Base-by-base conservation (phyloP, 2,113 vertebrate genomes). In the Actenoides lindsayi region DNA sequence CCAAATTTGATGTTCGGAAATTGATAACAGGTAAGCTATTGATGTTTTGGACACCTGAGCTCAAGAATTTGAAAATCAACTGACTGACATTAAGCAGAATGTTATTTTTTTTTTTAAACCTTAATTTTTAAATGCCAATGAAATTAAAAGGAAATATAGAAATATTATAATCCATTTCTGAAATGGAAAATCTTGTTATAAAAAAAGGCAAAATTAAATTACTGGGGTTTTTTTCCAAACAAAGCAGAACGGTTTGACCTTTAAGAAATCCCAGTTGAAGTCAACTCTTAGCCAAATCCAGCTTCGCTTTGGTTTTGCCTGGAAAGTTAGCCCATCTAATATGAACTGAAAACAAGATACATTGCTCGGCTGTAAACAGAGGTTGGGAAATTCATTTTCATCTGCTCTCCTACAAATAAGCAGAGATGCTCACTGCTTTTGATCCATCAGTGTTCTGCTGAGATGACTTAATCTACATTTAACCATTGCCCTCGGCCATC, bases 221-320 rank as follows among this genome's bases (percentile, higher is more conserved):
- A 41, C 39, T 54, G 0, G 4, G 0, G 4, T 23, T 60, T 60
- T 59, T 83, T 89, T 41, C 60, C 48, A 41, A 76, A 31, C 16
- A 68, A n/a, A 83, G 24, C 11, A 33, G 62, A 67, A 65, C 3
- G 28, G 3, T 39, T 89, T 5, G 1, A 50, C 11, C 17, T 57
- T 54, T 27, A 41, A 64, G 51, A 24, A 31, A 41, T 57, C 30
- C 25, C 10, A 67, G 33, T 24, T 27, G 27, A 60, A 39, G 64
- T 69, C 59, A 84, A 31, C n/a, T 60, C 71, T 37, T n/a, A 76
- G 9, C 44, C 53, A 60, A 73, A 77, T 15, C 60, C 25, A 68
- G 1, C 42, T 50, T 39, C 5, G 3, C 16, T 48, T 54, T 27
- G 30, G 5, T 71, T 79, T 60, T 57, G 67, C 51, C 67, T 44